Conservation (phyloP, 2,797 vertebrate species). For the Hydrolagus colliei region DNA sequence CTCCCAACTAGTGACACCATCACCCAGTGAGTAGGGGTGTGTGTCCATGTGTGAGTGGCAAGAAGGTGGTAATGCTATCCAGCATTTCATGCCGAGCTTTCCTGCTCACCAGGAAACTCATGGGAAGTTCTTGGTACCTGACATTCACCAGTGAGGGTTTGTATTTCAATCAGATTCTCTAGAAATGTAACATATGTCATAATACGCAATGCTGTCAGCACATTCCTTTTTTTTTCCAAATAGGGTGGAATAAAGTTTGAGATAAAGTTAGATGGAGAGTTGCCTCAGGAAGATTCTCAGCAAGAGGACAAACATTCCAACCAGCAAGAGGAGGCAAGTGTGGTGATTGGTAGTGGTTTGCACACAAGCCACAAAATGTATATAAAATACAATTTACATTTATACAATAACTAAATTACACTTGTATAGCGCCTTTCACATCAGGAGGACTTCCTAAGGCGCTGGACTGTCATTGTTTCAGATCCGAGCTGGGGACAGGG, state of each 20-base stretch:
- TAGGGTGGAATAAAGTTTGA: slow-evolving; percentile 78
- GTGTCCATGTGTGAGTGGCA: too few relatives aligned
- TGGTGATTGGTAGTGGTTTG: background rate
- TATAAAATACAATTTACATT: background rate
- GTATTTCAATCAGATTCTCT: background rate
- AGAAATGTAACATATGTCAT: background rate
- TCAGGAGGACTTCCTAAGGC: background rate
- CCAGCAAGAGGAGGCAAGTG: slow-evolving; percentile 40
- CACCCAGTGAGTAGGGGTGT: too few relatives aligned
- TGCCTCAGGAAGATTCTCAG: slow-evolving; percentile 41
- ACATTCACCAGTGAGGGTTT: too few relatives aligned
- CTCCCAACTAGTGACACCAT: too few relatives aligned
- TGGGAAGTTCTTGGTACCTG: too few relatives aligned
- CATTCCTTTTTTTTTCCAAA: slow-evolving; percentile 43
- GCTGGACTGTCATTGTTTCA: too few relatives aligned
- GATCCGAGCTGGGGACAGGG: too few relatives aligned
- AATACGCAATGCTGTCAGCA: background rate
- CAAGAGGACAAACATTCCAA: slow-evolving; percentile 27
- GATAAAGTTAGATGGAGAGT: slow-evolving; percentile 58
- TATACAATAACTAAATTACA: background rate
- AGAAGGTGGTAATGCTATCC: too few relatives aligned
- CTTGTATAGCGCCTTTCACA: background rate
- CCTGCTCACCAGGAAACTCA: too few relatives aligned
- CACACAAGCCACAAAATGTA: background rate
- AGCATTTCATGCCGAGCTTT: too few relatives aligned